phyloP scores from a whole-genome alignment of 2,888 invertebrate genomes.

The Lithodes maja region DNA sequence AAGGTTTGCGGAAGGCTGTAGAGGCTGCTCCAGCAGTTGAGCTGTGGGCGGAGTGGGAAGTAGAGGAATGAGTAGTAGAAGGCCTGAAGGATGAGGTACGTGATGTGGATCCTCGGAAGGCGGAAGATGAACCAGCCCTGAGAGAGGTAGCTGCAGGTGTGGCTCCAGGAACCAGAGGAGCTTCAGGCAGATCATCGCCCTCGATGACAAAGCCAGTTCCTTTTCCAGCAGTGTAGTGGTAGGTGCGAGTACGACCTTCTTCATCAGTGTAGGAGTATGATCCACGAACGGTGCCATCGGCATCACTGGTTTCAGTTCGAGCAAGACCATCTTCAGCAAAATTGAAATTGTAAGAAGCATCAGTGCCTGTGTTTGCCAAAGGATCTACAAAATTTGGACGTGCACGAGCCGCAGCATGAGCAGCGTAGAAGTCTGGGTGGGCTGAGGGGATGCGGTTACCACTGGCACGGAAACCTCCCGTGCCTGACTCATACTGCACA shows the following conservation, averaged over 20 bases:
- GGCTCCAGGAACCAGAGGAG: constrained; percentile 14
- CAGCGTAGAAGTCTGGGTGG: constrained; percentile 43
- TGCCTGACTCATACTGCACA: constrained; percentile 85
- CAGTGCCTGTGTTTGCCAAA: constrained; percentile 58
- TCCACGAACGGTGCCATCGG: constrained; percentile 52
- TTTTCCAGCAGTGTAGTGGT: constrained; percentile 61
- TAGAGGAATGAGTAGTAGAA: neutral
- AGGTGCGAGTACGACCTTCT: constrained; percentile 58
- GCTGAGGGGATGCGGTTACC: constrained; percentile 75
- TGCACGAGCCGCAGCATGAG: constrained; percentile 35
- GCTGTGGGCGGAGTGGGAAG: neutral
- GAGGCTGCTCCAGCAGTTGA: constrained; percentile 21
- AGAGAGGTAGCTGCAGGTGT: constrained; percentile 51
- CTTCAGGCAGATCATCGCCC: constrained; percentile 64
- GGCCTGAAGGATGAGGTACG: neutral
- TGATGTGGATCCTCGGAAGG: constrained; percentile 7
- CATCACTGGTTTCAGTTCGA: constrained; percentile 60
- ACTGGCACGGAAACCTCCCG: constrained; percentile 85
- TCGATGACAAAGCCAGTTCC: constrained; percentile 67
- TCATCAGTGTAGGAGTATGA: constrained; percentile 50
- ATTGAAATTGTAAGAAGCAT: constrained; percentile 66
- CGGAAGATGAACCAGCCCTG: constrained; percentile 5
- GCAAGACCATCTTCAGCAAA: constrained; percentile 63
- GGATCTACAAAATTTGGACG: constrained; percentile 61
- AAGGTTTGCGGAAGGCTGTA: constrained; percentile 8